A percentile compares a stretch with the other conserved stretches of the same genome.
phyloP scores from a whole-genome alignment of 2,113 vertebrate species.

The Eulemur rufifrons region DNA sequence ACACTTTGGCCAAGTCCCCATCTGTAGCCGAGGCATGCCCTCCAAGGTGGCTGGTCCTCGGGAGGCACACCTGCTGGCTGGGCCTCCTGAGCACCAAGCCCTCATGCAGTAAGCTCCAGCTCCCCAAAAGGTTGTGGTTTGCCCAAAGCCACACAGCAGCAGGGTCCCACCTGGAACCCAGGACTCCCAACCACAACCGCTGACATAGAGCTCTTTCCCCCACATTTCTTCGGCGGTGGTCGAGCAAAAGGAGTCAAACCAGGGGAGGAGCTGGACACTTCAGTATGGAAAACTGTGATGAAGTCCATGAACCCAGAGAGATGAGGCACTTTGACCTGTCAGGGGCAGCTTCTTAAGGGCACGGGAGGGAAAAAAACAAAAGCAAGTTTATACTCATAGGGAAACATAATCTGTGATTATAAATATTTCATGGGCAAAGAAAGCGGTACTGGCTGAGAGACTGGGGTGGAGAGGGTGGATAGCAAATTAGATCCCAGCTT shows the following conservation, averaged over 20 bases:
- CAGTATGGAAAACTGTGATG: not conserved
- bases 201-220: not conserved
- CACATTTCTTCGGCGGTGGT: not conserved
- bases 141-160: not conserved
- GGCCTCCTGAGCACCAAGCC: not conserved
- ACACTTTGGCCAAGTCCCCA: not conserved
- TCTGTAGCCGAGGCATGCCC: not conserved
- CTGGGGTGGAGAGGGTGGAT: constrained; percentile 17
- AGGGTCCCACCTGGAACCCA: not conserved
- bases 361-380: constrained; percentile 55
- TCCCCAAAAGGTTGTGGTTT: not conserved
- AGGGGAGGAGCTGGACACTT: not conserved
- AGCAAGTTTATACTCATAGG: constrained; percentile 58
- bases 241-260: not conserved
- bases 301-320: not conserved
- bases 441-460: constrained; percentile 55
- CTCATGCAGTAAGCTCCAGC: not conserved
- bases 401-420: constrained; percentile 77
- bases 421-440: constrained; percentile 79
- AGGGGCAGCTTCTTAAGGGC: constrained; percentile 38
- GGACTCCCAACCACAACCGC: not conserved
- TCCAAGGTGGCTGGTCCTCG: not conserved
- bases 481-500: constrained; percentile 67
- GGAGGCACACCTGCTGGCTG: not conserved
- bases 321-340: not conserved